Conservation (phyloP, 1,140 invertebrate species). For the Drosophila setifemur region DNA sequence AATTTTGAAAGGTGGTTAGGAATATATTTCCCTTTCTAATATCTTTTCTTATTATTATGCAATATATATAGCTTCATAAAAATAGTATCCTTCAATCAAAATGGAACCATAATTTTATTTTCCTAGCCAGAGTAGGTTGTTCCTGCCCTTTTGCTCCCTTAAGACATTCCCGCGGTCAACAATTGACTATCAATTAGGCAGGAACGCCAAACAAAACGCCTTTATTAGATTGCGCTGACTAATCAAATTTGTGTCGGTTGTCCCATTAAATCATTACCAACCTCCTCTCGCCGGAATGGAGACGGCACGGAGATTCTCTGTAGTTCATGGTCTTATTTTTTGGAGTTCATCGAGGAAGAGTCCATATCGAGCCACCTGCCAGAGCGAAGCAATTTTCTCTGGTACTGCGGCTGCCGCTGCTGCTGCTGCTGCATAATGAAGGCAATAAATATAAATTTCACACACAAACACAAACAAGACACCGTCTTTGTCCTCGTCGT, state of each 20-base stretch:
- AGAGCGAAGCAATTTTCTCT: conserved; percentile 40
- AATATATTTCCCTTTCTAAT: too few species aligned
- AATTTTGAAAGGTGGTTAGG: too few species aligned
- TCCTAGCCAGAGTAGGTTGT: too few species aligned
- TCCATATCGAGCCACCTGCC: conserved; percentile 24
- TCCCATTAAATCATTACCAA: conserved; percentile 60
- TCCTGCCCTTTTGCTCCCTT: too few species aligned
- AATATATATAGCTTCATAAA: too few species aligned
- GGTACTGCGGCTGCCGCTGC: conserved; percentile 51
- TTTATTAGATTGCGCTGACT: conserved; percentile 35
- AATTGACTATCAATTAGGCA: conserved; percentile 8
- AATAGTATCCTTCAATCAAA: too few species aligned
- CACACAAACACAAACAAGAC: conserved; percentile 63
- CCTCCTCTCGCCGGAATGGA: background rate
- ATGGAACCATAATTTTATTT: too few species aligned
- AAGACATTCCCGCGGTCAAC: too few species aligned
- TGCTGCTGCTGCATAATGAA: conserved; percentile 75
- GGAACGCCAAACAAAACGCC: conserved; percentile 10
- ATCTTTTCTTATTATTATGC: too few species aligned
- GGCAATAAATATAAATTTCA: conserved; percentile 82
- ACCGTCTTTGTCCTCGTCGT: conserved; percentile 33
- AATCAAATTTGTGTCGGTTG: conserved; percentile 51
- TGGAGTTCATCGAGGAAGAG: conserved; percentile 10
- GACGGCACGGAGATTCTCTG: background rate
- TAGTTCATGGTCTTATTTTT: conserved; percentile 7